Conservation (phyloP, 2,888 invertebrate genomes). For the Scrobipalpa costella region DNA sequence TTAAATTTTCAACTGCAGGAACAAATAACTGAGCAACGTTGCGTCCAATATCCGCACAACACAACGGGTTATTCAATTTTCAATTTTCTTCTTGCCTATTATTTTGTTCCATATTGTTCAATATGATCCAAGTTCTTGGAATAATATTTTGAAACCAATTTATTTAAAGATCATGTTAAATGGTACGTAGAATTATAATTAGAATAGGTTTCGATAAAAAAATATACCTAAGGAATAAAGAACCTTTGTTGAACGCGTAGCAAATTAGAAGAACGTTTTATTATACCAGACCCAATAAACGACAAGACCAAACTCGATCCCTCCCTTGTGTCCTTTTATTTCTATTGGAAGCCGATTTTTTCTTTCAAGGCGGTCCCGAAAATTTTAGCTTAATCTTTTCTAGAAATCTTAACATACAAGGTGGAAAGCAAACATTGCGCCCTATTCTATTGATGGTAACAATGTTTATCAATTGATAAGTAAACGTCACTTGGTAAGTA, state of each 20-base stretch:
- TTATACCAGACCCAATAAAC: neutral
- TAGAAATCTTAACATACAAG: neutral
- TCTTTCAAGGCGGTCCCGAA: neutral
- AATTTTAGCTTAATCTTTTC: neutral
- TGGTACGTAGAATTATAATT: too few species aligned
- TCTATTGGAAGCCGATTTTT: conserved; percentile 28
- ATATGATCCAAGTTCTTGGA: too few species aligned
- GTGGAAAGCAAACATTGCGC: neutral
- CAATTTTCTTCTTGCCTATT: neutral
- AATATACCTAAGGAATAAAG: neutral
- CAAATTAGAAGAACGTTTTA: neutral
- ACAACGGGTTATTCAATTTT: conserved; percentile 28
- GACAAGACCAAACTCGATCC: conserved; percentile 42
- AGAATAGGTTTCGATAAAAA: too few species aligned
- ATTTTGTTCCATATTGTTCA: neutral
- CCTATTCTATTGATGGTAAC: neutral
- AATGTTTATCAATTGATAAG: neutral
- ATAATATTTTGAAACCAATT: too few species aligned
- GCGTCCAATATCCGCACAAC: conserved; percentile 48
- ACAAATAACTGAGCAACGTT: conserved; percentile 44
- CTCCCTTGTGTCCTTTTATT: conserved; percentile 39
- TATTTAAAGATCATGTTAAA: too few species aligned
- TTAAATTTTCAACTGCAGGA: conserved; percentile 56
- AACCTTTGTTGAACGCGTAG: neutral
- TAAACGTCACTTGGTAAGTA: neutral